These are phyloP conservation scores for Tenualosa ilisha DNA, from an alignment of 2,797 vertebrate species.

Conservation along the genomic window DNA sequence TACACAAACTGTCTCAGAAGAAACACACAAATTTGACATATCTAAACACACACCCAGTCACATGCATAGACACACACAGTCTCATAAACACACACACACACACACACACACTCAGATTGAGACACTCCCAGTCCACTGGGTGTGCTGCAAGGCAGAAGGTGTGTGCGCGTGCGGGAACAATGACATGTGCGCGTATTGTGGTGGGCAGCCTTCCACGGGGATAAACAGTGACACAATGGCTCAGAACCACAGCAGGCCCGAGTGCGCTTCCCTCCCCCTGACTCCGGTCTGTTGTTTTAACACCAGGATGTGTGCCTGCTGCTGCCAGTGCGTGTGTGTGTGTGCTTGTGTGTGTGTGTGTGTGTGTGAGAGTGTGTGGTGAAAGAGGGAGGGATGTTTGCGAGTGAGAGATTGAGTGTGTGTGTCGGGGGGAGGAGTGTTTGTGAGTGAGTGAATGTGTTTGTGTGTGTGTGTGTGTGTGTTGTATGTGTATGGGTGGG, in stretches of 20 bases:
- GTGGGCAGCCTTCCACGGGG: conserved; percentile 49
- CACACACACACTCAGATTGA: background rate
- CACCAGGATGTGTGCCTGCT: conserved; percentile 40
- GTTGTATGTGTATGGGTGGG: background rate
- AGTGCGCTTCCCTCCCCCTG: conserved; percentile 26
- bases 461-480: background rate
- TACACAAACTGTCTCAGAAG: conserved; percentile 10
- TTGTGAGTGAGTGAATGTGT: background rate
- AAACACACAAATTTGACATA: conserved; percentile 30
- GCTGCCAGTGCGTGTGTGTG: background rate
- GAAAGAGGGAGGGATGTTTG: background rate
- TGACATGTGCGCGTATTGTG: conserved; percentile 41
- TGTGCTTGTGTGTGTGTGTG: background rate
- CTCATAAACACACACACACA: background rate
- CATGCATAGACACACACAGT: background rate
- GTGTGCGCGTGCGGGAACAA: conserved; percentile 16
- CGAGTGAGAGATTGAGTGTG: background rate
- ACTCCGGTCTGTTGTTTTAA: conserved; percentile 47
- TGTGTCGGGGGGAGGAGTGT: background rate
- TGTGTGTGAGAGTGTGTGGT: background rate
- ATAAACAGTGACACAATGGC: conserved; percentile 54
- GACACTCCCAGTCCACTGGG: background rate
- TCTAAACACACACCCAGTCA: background rate
- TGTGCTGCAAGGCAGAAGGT: conserved; percentile 36
- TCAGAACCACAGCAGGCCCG: background rate